A percentile compares a stretch with the other conserved stretches of the same genome.
Evolutionary conservation across 35 echinoderm and acorn worm species (phyloP).

Genomic region (Lytechinus variegatus): DNA sequence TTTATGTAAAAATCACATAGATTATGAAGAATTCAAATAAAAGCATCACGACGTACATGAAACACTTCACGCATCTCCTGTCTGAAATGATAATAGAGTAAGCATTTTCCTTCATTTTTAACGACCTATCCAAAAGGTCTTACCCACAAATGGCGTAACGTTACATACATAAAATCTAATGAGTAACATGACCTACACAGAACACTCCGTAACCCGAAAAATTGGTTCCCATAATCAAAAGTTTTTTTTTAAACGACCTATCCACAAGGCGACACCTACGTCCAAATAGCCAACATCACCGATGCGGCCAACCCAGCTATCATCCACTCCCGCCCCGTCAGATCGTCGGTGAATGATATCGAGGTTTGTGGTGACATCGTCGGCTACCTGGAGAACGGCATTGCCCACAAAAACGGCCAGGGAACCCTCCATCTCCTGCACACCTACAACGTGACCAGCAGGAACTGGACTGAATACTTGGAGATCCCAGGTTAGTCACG

Average conservation of each 20-base stretch:
- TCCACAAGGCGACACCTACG: constrained; percentile 60
- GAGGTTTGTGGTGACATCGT: constrained; percentile 72
- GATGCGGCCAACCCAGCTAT: constrained; percentile 49
- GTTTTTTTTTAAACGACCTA: neutral
- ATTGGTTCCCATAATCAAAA: too few relatives aligned
- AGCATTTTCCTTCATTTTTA: too few relatives aligned
- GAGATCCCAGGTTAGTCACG: constrained; percentile 57
- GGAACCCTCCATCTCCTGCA: constrained; percentile 51
- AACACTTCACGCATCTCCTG: too few relatives aligned
- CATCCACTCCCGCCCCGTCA: constrained; percentile 5
- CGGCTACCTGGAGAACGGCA: constrained; percentile 47
- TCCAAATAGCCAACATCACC: constrained; percentile 69
- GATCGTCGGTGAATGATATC: constrained; percentile 66
- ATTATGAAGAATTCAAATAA: too few relatives aligned
- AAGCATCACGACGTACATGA: too few relatives aligned
- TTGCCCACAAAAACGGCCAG: neutral
- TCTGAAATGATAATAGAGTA: too few relatives aligned
- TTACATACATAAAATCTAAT: too few relatives aligned
- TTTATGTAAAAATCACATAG: too few relatives aligned
- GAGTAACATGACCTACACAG: too few relatives aligned
- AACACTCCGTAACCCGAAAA: too few relatives aligned
- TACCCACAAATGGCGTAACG: too few relatives aligned
- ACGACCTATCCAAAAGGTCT: too few relatives aligned
- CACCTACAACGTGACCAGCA: constrained; percentile 29
- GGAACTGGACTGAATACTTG: neutral